Conservation (phyloP, 1,140 invertebrate species). For the Condylostylus longicornis region DNA sequence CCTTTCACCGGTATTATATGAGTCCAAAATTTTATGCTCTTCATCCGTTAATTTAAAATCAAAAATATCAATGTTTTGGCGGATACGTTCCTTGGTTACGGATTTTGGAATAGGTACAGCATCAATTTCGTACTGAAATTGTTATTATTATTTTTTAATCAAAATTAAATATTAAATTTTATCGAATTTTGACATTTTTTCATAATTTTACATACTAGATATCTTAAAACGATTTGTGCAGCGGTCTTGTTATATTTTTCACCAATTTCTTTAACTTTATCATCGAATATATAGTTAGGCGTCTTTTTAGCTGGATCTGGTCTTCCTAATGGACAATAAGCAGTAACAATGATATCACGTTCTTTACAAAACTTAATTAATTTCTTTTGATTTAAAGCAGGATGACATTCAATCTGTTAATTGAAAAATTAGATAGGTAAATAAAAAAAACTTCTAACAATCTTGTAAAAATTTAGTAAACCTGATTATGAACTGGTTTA, state of each 20-base stretch:
- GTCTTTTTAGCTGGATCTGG: constrained; percentile 55
- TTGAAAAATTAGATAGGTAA: too few relatives aligned
- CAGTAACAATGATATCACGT: constrained; percentile 53
- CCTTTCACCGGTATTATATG: constrained; percentile 37
- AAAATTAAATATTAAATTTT: background rate
- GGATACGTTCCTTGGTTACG: constrained; percentile 53
- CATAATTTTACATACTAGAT: constrained; percentile 33
- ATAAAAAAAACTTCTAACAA: too few relatives aligned
- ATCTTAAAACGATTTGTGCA: constrained; percentile 43
- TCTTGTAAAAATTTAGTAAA: constrained; percentile 18
- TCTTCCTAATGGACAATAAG: constrained; percentile 64
- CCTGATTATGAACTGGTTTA: constrained; percentile 59
- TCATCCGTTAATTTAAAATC: constrained; percentile 54
- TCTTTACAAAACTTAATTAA: constrained; percentile 50
- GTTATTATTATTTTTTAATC: background rate
- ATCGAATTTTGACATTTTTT: background rate
- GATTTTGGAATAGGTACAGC: constrained; percentile 72
- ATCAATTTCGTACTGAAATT: constrained; percentile 51
- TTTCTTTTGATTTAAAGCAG: constrained; percentile 55
- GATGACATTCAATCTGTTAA: constrained; percentile 52
- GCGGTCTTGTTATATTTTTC: constrained; percentile 53
- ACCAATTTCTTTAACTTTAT: constrained; percentile 43
- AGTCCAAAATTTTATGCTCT: constrained; percentile 40
- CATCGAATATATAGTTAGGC: constrained; percentile 45
- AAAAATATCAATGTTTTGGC: constrained; percentile 60